These are phyloP conservation scores for Hormaphis cornu DNA, from an alignment of 1,140 invertebrate genomes.

Conservation along the genomic window DNA sequence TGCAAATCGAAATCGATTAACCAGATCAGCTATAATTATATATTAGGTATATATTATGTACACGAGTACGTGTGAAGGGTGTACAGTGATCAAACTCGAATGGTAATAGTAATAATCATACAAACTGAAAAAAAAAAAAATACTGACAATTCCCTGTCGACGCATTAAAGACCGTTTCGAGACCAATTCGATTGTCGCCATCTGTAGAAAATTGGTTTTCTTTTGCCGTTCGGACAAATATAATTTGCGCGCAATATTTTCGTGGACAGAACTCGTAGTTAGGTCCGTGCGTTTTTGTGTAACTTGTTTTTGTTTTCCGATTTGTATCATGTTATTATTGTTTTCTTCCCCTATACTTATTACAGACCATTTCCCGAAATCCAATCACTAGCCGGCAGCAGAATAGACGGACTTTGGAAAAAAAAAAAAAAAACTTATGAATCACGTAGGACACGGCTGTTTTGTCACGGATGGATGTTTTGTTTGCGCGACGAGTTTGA, in stretches of 20 bases:
- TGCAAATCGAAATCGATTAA: too few relatives aligned
- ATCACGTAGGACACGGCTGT: conserved; percentile 18
- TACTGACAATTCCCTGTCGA: not conserved
- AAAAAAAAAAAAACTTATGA: not conserved
- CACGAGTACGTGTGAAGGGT: too few relatives aligned
- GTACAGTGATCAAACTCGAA: too few relatives aligned
- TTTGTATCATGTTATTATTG: not conserved
- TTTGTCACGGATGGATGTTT: conserved; percentile 3
- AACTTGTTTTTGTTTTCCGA: not conserved
- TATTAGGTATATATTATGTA: too few relatives aligned
- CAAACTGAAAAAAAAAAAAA: not conserved
- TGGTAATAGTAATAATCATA: not conserved
- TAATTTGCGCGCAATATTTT: not conserved
- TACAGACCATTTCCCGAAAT: not conserved
- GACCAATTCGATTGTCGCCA: too few relatives aligned
- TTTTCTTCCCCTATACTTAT: not conserved
- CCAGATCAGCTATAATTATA: too few relatives aligned
- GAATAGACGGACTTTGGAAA: not conserved
- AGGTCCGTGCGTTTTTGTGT: not conserved
- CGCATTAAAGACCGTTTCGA: not conserved
- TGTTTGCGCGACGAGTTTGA: conserved; percentile 3
- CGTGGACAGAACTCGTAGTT: not conserved
- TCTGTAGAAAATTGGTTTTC: not conserved
- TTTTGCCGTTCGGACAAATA: not conserved
- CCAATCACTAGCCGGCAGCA: not conserved